Evolutionary conservation across 2,888 invertebrate species (phyloP), one percentile per base, ranked within the genome.

Genomic region (Artemia sinica): DNA sequence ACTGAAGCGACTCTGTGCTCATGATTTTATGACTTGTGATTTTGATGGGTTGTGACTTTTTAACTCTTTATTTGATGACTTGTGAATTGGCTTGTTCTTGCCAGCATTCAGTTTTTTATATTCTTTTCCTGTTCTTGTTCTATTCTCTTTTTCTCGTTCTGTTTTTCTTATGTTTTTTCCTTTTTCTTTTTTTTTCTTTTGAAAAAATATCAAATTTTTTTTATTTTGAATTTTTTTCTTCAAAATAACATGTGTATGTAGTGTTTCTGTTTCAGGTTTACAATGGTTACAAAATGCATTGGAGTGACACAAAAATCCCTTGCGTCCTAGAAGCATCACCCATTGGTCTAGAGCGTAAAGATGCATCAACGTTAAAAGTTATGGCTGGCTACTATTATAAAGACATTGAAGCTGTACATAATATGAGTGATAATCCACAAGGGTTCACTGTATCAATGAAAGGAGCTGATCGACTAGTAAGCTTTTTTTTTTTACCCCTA

Each of bases 221-320:
- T 69, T 69, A 48, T 51, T n/a, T n/a, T n/a, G n/a, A n/a, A n/a
- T 28, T 28, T 28, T 28, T 1, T 28, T 28, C 28, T 28, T 28
- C 4, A 4, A 28, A 28, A 28, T 28, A 28, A 28, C 28, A 28
- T 28, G 4, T 28, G 28, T 28, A 28, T 28, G 28, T 28, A 28
- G 28, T 50, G 58, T 68, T 66, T 71, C 71, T 63, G 74, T 78
- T 75, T 69, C 79, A 90, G 89, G 84, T 85, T 75, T 94, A 87
- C 79, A 87, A 88, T 79, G 91, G 90, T 8, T 91, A 88, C 78
- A 97, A 98, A 80, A 88, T 91, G 76, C 95, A 96, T 76, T 98
- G 97, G 96, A 92, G 94, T 66, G 94, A 94, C 68, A 89, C 88
- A 51, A 84, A 89, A 72, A 81, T 94, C 65, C 91, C 93, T 0